Base-by-base conservation (phyloP, 2,113 vertebrate species). In the Sula dactylatra region DNA sequence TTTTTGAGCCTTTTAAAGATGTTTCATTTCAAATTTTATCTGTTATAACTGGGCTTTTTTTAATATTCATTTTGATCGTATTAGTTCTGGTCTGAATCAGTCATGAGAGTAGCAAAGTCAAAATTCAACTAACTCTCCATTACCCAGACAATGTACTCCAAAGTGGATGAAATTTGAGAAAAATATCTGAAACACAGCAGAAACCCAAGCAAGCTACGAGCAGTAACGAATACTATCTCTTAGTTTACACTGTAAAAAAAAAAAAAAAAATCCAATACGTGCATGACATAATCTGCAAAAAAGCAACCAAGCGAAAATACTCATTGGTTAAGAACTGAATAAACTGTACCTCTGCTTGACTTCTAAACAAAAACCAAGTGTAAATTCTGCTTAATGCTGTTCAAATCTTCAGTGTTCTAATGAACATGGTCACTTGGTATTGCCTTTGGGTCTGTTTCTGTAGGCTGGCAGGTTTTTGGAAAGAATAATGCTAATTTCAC, bases 1-100 rank as follows among this genome's bases (percentile, higher is more conserved):
- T 64, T 87, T 34, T 42, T 4, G 90, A 73, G 20, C 11, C 2
- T 82, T 56, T 64, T 32, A 62, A 86, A 55, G 21, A 45, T 21
- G 3, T 21, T 96, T 67, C 0, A 29, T 42, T 90, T 71, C 11
- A 88, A 71, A 83, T 49, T 20, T 42, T 71, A 69, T 40, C 44
- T 82, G 4, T n/a, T 56, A 62, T 44, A 42, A 55, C 50, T 34
- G 3, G n/a, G n/a, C n/a, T n/a, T 0, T 1, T 27, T 24, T 62
- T 49, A 14, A 25, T 52, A 70, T 54, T 62, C 0, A 38, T 42
- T 65, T 83, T 45, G 16, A 77, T 88, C 11, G 25, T 81, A 27
- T 21, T 44, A 50, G 32, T 76, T 84, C 52, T 95, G 22, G 7
- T 64, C 42, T 87, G n/a, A 78, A 67, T 58, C 80, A 81, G 4